Evolutionary conservation across 2,113 vertebrate species (phyloP).

Genomic region (Atrichornis clamosus): DNA sequence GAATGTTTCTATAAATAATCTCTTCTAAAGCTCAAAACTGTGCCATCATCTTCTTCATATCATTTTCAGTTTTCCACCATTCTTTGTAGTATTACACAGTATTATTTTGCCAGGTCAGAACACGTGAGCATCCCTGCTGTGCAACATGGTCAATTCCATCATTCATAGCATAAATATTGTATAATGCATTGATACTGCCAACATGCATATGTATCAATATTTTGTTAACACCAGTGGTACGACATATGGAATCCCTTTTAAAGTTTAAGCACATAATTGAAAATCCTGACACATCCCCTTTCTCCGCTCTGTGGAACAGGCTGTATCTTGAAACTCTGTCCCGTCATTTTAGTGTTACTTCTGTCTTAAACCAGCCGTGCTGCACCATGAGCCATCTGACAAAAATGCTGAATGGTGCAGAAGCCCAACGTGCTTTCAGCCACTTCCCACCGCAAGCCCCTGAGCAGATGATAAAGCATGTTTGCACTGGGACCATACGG

Average conservation of each 20-base stretch:
- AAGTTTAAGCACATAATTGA: conserved; percentile 29
- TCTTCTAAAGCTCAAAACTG: background rate
- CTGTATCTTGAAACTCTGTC: conserved; percentile 22
- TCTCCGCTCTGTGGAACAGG: conserved; percentile 3
- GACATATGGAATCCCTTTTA: conserved; percentile 27
- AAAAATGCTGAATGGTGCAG: conserved; percentile 42
- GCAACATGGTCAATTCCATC: background rate
- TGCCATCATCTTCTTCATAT: background rate
- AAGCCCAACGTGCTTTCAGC: background rate
- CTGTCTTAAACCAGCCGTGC: conserved; percentile 39
- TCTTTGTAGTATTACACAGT: background rate
- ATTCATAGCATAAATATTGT: background rate
- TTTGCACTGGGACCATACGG: background rate
- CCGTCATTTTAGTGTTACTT: conserved; percentile 38
- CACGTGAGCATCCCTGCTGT: background rate
- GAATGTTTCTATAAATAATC: background rate
- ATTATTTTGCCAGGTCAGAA: background rate
- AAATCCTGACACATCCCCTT: conserved; percentile 44
- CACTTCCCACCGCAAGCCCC: background rate
- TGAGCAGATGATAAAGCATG: background rate
- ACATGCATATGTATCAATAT: background rate
- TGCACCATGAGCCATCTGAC: background rate
- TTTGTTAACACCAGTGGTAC: background rate
- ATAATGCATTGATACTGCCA: background rate
- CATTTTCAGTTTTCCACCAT: background rate